phyloP scores from a whole-genome alignment of 2,888 invertebrate species.

The Drepana falcataria region DNA sequence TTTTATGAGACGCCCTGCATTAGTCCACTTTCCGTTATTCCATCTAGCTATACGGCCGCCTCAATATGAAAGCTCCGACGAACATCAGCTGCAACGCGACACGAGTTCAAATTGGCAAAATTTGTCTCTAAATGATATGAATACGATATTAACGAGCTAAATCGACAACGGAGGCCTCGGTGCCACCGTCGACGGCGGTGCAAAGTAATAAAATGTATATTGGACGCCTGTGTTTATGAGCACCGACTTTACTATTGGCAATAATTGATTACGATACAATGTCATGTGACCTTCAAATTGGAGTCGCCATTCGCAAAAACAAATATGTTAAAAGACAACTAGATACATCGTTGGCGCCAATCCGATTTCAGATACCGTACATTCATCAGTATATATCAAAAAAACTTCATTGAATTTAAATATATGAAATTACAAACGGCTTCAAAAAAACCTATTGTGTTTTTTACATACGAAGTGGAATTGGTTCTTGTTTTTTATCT shows the following conservation, averaged over 20 bases:
- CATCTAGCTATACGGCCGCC: too few species aligned
- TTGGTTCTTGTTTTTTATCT: too few species aligned
- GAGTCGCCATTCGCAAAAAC: slow-evolving; percentile 18
- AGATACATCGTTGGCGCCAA: slow-evolving; percentile 23
- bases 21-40: too few species aligned
- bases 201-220: slow-evolving; percentile 45
- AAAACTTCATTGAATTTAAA: too few species aligned
- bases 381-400: too few species aligned
- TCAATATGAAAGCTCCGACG: too few species aligned
- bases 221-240: slow-evolving; percentile 34
- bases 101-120: slow-evolving; percentile 28
- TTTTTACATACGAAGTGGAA: too few species aligned
- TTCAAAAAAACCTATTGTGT: too few species aligned
- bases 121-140: slow-evolving; percentile 29
- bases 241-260: slow-evolving; percentile 28
- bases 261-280: slow-evolving; percentile 30
- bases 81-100: slow-evolving; percentile 1
- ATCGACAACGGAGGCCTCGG: slow-evolving; percentile 44
- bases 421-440: too few species aligned
- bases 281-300: slow-evolving; percentile 25
- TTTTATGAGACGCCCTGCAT: too few species aligned
- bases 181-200: slow-evolving; percentile 27
- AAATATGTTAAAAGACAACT: slow-evolving; percentile 7
- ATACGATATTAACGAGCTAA: slow-evolving; percentile 44
- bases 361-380: slow-evolving; percentile 36